Evolutionary conservation across 1,140 invertebrate species (phyloP), one percentile per base, ranked within the genome.

Genomic region (Onthophagus taurus): DNA sequence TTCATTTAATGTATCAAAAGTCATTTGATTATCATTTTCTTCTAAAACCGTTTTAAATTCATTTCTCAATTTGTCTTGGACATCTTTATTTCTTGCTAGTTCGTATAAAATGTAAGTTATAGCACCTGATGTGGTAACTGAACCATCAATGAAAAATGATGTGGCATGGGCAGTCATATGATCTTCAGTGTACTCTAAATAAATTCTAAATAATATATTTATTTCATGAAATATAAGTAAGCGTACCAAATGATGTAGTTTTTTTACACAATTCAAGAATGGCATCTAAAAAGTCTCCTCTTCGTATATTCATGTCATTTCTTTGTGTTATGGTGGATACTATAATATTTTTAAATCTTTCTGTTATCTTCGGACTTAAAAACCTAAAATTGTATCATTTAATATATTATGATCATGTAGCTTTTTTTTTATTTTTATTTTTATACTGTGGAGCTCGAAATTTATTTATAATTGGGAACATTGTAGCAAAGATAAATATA

Each of bases 101-200:
- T 77, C 69, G 53, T 80, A 84, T 13, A 55, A 23, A 5, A 37
- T 37, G 30, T 46, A 48, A 33, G 31, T 31, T 8, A 55, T 29
- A 2, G 42, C 43, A 13, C 24, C 33, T 18, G 53, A 31, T 34
- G 43, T 49, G 0, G 77, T 77, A 36, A 77, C 74, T 49, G 69
- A 76, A n/a, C 79, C 78, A 16, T 76, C 77, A 16, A 78, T 54
- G 50, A 77, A 72, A 47, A 78, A 77, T 29, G 59, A 49, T 35
- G 62, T 63, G 7, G 52, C 63, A n/a, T 70, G 65, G 6, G 60
- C 50, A 0, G 56, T 49, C 23, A 67, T 62, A 41, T 68, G 57
- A 8, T 64, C 55, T 0, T 55, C 42, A 9, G 51, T 52, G 9
- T 11, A 23, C 4, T 42, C 33, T 34, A 17, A n/a, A 34, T 1